Base-by-base conservation (phyloP, 2,888 invertebrate genomes). In the Phaedon cochleariae region DNA sequence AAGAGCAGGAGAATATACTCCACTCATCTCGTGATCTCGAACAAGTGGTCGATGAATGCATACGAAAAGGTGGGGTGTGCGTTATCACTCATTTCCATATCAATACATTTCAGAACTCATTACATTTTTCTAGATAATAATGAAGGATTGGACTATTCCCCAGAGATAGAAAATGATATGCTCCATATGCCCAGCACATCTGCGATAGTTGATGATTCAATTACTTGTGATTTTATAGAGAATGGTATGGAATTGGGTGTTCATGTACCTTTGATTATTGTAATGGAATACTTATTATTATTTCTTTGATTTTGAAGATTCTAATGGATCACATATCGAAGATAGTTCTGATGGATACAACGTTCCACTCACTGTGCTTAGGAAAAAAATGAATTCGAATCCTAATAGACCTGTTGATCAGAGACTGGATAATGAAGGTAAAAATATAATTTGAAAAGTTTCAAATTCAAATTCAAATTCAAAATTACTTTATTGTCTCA, bases 171-270 rank as follows among this genome's bases (percentile, higher is more conserved):
- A 46, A 46, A 15, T 46, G 20, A 2, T 15, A n/a, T 15, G 10
- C 46, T 46, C 17, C 46, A 46, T 46, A 46, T 46, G 46, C 46
- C 46, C 3, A 46, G 46, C 46, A 46, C 46, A 46, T 46, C 46
- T 46, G 46, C 46, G 17, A 46, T 46, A n/a, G n/a, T n/a, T 46
- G 46, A 46, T 2, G 18, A 46, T 3, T 46, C 46, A 3, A 2
- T 15, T 46, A 3, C 17, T 3, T 46, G 46, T 46, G 46, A 46
- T 17, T n/a, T n/a, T n/a, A n/a, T n/a, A n/a, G n/a, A n/a, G 20
- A 46, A 9, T 46, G 17, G 12, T 17, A 46, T 46, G 46, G 17
- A 46, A 20, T 15, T 26, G 20, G n/a, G n/a, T n/a, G n/a, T n/a
- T n/a, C n/a, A n/a, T n/a, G n/a, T n/a, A n/a, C n/a, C n/a, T n/a